Evolutionary conservation across 2,888 invertebrate species (phyloP).

Genomic region (Macrophya annulata): DNA sequence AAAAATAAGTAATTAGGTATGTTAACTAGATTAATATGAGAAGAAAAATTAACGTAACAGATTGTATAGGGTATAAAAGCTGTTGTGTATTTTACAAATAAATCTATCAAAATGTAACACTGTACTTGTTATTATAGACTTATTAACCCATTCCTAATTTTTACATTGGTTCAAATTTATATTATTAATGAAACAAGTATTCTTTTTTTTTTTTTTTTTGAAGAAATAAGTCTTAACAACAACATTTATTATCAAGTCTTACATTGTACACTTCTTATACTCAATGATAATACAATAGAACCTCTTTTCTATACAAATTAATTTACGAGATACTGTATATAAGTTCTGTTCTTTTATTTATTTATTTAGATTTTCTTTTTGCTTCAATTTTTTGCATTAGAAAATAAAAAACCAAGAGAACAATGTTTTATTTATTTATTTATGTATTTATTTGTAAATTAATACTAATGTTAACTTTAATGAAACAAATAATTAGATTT

Average conservation of each 20-base stretch:
- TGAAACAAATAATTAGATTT: background rate
- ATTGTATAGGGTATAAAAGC: slow-evolving; percentile 30
- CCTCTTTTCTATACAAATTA: slow-evolving; percentile 71
- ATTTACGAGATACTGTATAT: slow-evolving; percentile 66
- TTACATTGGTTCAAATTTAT: slow-evolving; percentile 27
- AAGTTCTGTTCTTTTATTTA: background rate
- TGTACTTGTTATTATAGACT: slow-evolving; percentile 34
- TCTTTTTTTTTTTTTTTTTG: slow-evolving; percentile 27
- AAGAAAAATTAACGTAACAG: slow-evolving; percentile 23
- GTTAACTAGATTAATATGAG: background rate
- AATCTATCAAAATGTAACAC: slow-evolving; percentile 49
- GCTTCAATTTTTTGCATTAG: background rate
- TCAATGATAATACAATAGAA: slow-evolving; percentile 47
- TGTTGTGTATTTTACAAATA: slow-evolving; percentile 48
- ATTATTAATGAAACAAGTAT: slow-evolving; percentile 7
- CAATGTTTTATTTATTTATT: slow-evolving; percentile 5
- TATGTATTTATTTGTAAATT: background rate
- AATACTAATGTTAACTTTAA: background rate
- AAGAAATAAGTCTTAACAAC: slow-evolving; percentile 47
- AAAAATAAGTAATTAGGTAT: background rate
- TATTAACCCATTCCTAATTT: slow-evolving; percentile 17
- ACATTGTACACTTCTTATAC: slow-evolving; percentile 43
- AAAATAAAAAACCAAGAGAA: slow-evolving; percentile 20
- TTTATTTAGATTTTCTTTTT: background rate
- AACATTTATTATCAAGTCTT: slow-evolving; percentile 56